Conservation (phyloP, 2,113 vertebrate genomes). For the Chloebia gouldiae region DNA sequence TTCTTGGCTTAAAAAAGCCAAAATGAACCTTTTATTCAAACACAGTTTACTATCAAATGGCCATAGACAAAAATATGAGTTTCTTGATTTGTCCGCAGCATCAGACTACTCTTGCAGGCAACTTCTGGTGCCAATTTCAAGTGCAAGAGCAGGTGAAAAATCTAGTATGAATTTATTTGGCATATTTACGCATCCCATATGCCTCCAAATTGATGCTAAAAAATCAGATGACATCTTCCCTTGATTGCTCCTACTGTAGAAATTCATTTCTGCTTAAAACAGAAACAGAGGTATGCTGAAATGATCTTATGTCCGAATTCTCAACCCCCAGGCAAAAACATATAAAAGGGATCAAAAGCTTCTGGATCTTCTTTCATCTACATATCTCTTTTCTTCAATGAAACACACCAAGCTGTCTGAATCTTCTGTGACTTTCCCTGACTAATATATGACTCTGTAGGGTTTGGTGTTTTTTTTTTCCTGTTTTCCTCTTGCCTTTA, state of each 20-base stretch:
- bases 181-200: neutral
- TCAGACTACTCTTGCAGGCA: neutral
- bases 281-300: neutral
- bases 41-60: neutral
- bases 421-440: constrained; percentile 34
- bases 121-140: neutral
- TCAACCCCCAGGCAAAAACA: constrained; percentile 14
- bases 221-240: neutral
- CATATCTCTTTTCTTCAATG: neutral
- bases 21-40: neutral
- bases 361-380: constrained; percentile 45
- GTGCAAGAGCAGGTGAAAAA: neutral
- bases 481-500: neutral
- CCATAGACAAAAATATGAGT: neutral
- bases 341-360: constrained; percentile 38
- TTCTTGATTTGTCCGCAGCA: neutral
- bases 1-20: neutral
- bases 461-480: fast-evolving
- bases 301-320: neutral
- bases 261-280: neutral
- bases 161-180: neutral
- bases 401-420: neutral
- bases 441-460: neutral
- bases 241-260: neutral
- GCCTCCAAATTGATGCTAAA: neutral